Evolutionary conservation across 2,888 invertebrate species (phyloP).

Genomic region (Aproaerema taeniolella): DNA sequence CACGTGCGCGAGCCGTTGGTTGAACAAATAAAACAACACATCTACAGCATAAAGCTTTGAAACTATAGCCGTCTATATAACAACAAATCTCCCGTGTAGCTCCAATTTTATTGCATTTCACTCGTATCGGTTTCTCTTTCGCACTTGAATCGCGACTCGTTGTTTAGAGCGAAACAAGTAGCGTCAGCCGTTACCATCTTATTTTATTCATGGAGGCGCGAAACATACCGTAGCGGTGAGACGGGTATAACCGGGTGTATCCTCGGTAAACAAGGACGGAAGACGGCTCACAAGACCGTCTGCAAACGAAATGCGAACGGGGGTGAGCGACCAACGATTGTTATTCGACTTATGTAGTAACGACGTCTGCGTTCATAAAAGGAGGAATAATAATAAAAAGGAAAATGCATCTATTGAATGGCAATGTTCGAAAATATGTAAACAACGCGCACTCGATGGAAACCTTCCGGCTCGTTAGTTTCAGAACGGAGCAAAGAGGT

Average conservation of each 20-base stretch:
- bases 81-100: slow-evolving; percentile 54
- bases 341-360: slow-evolving; percentile 54
- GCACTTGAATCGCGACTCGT: slow-evolving; percentile 22
- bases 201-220: slow-evolving; percentile 62
- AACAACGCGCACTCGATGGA: slow-evolving; percentile 22
- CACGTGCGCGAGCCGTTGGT: slow-evolving; percentile 42
- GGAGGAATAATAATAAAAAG: slow-evolving; percentile 47
- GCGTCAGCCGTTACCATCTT: slow-evolving; percentile 47
- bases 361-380: slow-evolving; percentile 41
- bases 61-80: slow-evolving; percentile 45
- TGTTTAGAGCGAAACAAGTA: slow-evolving; percentile 45
- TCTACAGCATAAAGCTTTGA: slow-evolving; percentile 34
- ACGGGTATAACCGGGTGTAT: slow-evolving; percentile 40
- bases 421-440: slow-evolving; percentile 40
- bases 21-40: slow-evolving; percentile 51
- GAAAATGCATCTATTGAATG: slow-evolving; percentile 49
- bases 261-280: slow-evolving; percentile 47
- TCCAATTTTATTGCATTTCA: slow-evolving; percentile 61
- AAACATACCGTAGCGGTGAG: slow-evolving; percentile 37
- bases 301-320: slow-evolving; percentile 50
- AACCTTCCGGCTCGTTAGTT: slow-evolving; percentile 2
- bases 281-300: slow-evolving; percentile 42
- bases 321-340: slow-evolving; percentile 60
- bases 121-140: slow-evolving; percentile 40
- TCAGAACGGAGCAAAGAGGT: not conserved